Percentiles rank a stretch among this genome's conserved stretches.
These are phyloP conservation scores for Rallus limicola DNA, from an alignment of 2,113 vertebrate species.

Conservation along the genomic window DNA sequence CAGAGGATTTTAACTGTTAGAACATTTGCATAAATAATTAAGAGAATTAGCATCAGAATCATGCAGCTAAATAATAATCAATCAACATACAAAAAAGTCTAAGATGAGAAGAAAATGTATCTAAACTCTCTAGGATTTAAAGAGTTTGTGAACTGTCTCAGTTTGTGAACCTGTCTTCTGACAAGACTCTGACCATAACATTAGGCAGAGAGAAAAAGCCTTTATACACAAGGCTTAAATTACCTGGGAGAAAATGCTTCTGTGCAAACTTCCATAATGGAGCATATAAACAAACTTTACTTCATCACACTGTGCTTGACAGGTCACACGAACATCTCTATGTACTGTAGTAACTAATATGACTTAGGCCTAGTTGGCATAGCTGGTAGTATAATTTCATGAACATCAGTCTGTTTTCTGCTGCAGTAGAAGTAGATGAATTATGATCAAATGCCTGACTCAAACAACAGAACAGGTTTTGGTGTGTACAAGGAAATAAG, in stretches of 20 bases:
- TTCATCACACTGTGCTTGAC: neutral
- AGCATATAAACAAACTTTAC: neutral
- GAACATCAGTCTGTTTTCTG: neutral
- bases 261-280: neutral
- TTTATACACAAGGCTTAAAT: neutral
- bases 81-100: neutral
- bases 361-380: neutral
- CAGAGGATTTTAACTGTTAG: constrained; percentile 47
- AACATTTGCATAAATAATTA: constrained; percentile 65
- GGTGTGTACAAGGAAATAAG: neutral
- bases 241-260: neutral
- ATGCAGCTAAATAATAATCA: neutral
- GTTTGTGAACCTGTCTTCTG: neutral
- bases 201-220: neutral
- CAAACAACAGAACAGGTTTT: neutral
- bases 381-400: neutral
- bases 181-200: constrained; percentile 8
- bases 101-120: neutral
- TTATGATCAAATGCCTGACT: neutral
- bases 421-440: neutral
- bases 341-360: neutral
- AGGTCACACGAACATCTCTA: neutral
- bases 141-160: neutral
- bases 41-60: constrained; percentile 50
- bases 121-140: neutral